Evolutionary conservation across 2,888 invertebrate species (phyloP).

Genomic region (Trachelus stipa): DNA sequence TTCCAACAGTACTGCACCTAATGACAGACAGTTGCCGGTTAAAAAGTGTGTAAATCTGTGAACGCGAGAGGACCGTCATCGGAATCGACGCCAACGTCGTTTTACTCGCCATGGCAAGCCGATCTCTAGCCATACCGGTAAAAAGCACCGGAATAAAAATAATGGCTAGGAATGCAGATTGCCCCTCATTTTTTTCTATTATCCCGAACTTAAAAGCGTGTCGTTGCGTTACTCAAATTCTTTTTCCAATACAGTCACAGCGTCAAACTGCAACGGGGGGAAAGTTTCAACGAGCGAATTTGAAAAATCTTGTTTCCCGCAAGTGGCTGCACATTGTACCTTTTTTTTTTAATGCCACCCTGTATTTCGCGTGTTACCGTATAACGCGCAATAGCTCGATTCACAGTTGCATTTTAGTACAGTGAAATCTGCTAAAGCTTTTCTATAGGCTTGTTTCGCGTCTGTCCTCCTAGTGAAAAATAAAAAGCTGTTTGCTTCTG

Average conservation of each 20-base stretch:
- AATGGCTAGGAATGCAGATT: constrained; percentile 56
- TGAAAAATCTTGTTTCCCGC: neutral
- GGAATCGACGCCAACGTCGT: neutral
- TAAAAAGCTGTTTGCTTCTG: neutral
- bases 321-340: neutral
- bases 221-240: neutral
- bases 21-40: constrained; percentile 64
- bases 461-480: neutral
- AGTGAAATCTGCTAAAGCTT: neutral
- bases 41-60: constrained; percentile 6
- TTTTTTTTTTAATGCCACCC: neutral
- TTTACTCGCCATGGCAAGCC: neutral
- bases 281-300: neutral
- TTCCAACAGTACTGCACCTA: constrained; percentile 54
- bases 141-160: constrained; percentile 61
- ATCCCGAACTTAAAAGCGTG: constrained; percentile 56
- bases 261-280: neutral
- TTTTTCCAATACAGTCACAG: neutral
- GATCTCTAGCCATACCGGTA: constrained; percentile 44
- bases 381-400: neutral
- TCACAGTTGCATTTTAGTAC: neutral
- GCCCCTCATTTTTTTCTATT: constrained; percentile 58
- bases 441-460: neutral
- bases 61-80: neutral
- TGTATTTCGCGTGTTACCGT: neutral